These are phyloP conservation scores for Aurelia coerulea DNA, from an alignment of 30 jellyfish, hydroid and myxozoan genomes.

Conservation along the genomic window DNA sequence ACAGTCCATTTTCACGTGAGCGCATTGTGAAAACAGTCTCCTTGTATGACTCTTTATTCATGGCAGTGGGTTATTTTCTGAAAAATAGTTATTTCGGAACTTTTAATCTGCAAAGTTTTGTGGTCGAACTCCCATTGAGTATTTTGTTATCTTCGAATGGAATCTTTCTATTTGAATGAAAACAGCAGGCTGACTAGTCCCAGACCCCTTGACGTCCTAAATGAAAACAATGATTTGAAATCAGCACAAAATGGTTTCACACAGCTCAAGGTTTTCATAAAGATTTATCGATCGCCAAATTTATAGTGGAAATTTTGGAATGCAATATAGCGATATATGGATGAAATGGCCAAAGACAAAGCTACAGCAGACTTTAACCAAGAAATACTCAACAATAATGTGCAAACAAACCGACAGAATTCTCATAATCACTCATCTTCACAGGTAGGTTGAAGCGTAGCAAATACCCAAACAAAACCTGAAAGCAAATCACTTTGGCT, in stretches of 20 bases:
- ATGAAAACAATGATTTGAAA: conserved; percentile 38
- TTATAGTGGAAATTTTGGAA: conserved; percentile 8
- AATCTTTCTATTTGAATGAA: conserved; percentile 38
- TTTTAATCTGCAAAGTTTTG: no score
- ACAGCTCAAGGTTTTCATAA: background rate
- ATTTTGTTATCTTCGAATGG: no score
- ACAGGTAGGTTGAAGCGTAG: conserved; percentile 59
- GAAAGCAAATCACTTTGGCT: conserved; percentile 33
- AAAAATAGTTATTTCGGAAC: no score
- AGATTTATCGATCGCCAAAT: background rate
- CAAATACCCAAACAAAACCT: conserved; percentile 42
- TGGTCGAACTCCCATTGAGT: no score
- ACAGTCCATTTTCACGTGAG: no score
- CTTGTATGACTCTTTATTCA: no score
- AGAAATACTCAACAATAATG: conserved; percentile 58
- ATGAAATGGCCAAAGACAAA: conserved; percentile 59
- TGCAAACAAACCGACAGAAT: conserved; percentile 55
- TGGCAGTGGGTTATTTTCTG: no score
- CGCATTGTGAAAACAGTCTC: no score
- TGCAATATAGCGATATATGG: background rate
- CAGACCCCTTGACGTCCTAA: conserved; percentile 26
- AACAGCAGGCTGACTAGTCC: conserved; percentile 72
- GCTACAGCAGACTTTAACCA: conserved; percentile 55
- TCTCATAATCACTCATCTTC: conserved; percentile 51
- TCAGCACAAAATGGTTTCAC: conserved; percentile 31